Base-by-base conservation (phyloP, 2,113 vertebrate genomes). In the Formicarius rufipectus region DNA sequence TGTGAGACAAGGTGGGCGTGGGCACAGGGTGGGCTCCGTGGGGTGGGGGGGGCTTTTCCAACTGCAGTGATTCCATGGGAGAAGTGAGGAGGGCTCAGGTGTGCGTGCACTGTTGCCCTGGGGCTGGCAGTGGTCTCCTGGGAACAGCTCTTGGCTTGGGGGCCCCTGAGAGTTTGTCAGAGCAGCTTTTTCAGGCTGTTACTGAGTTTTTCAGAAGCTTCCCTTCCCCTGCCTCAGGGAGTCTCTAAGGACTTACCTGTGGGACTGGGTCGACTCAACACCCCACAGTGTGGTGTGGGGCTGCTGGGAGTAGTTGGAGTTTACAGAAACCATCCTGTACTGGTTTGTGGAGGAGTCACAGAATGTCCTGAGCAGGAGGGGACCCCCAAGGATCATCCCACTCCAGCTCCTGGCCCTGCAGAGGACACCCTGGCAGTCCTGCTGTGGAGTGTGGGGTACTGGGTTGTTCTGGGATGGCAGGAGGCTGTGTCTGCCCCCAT, bases 21-120 rank as follows among this genome's bases (percentile, higher is more conserved):
- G 82, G 40, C 66, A 47, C 66, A 71, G 66, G n/a, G 52, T 14
- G 85, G 3, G 2, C 42, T 56, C 0, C 3, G 0, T 10, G 86
- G 44, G 33, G 59, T 74, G 68, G 52, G 8, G 8, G 62, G 77
- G 52, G 68, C 8, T 68, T 17, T 18, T 0, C 69, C 87, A 60
- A 6, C 37, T 12, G 0, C 15, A 1, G 33, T 10, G 33, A 24
- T 81, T 6, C 37, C 5, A 2, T 14, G 52, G 77, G 27, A 52
- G 33, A 28, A 44, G 60, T 67, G 44, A 30, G 28, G 39, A 30
- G 44, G 44, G 27, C 45, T 67, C 52, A 52, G 59, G 35, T 60
- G 58, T 10, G 58, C 27, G 14, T 37, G 6, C 42, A 11, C 0
- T 15, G 22, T 52, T 20, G 12, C 19, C 23, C 6, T 49, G 40